A percentile compares a stretch with the other conserved stretches of the same genome.
These are phyloP conservation scores for Samia ricini DNA, from an alignment of 1,140 invertebrate species.

Conservation along the genomic window DNA sequence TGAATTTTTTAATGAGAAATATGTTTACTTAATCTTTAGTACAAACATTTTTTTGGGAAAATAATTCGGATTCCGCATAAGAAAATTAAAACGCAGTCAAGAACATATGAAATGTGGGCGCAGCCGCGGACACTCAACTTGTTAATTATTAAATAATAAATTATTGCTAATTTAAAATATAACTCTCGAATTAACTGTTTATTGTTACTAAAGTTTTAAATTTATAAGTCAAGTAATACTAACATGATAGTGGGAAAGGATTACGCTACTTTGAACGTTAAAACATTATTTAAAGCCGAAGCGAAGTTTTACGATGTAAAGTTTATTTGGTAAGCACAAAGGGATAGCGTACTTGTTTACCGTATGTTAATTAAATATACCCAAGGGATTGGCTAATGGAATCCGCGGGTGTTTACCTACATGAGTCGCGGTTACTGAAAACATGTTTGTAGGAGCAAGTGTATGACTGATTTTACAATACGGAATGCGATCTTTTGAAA, in stretches of 20 bases:
- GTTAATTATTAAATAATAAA: not conserved
- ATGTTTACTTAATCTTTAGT: no score
- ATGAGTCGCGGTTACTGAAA: slow-evolving; percentile 20
- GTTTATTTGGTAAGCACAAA: slow-evolving; percentile 25
- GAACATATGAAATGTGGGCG: not conserved
- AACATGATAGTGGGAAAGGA: not conserved
- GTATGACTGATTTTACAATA: not conserved
- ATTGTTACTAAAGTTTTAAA: not conserved
- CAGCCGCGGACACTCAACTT: not conserved
- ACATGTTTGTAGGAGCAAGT: not conserved
- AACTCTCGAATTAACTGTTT: not conserved
- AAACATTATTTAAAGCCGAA: slow-evolving; percentile 12
- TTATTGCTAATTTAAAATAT: no score
- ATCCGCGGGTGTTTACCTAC: slow-evolving; percentile 41
- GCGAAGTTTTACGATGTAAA: slow-evolving; percentile 26
- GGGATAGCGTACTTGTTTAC: slow-evolving; percentile 49
- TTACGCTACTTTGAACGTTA: not conserved
- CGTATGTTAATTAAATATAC: slow-evolving; percentile 57
- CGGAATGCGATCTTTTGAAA: not conserved
- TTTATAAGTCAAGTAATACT: no score
- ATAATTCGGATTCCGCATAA: no score
- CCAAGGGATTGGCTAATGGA: slow-evolving; percentile 45
- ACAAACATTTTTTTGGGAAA: no score
- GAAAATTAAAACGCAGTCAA: no score
- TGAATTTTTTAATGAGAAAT: no score